A percentile compares a stretch with the other conserved stretches of the same genome.
Conservation (phyloP, 2,797 vertebrate species). For the Leptodactylus fallax region DNA sequence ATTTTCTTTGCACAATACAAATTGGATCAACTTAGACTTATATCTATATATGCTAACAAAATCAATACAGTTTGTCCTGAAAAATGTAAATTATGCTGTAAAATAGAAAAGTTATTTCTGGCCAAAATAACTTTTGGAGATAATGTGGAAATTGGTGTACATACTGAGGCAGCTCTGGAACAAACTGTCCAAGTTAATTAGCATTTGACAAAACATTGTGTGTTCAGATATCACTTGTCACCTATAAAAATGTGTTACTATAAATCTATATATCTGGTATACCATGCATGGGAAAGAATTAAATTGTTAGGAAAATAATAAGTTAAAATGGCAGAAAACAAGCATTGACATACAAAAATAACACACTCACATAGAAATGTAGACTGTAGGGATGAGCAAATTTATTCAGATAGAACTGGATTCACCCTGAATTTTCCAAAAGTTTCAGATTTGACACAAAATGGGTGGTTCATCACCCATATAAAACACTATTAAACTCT, state of each 20-base stretch:
- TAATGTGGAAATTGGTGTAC: not conserved
- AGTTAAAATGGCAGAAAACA: not conserved
- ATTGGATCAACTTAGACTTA: not conserved
- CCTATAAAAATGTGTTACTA: not conserved
- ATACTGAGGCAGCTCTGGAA: not conserved
- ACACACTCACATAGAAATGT: no score
- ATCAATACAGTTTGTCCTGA: not conserved
- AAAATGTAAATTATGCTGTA: not conserved
- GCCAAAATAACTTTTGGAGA: not conserved
- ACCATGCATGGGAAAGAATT: not conserved
- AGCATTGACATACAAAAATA: no score
- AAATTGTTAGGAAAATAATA: not conserved
- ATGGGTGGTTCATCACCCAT: no score
- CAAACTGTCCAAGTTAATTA: not conserved
- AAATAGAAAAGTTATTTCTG: constrained; percentile 8
- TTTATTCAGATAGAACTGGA: no score
- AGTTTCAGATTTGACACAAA: no score
- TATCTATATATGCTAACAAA: not conserved
- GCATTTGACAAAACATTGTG: no score
- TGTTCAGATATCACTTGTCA: not conserved
- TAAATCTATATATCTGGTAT: not conserved
- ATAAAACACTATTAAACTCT: no score
- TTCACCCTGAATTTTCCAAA: no score
- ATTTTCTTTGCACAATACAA: not conserved
- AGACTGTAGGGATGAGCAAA: no score